These are phyloP conservation scores for Argyra leucocephala DNA, from an alignment of 2,888 invertebrate genomes.

Conservation along the genomic window DNA sequence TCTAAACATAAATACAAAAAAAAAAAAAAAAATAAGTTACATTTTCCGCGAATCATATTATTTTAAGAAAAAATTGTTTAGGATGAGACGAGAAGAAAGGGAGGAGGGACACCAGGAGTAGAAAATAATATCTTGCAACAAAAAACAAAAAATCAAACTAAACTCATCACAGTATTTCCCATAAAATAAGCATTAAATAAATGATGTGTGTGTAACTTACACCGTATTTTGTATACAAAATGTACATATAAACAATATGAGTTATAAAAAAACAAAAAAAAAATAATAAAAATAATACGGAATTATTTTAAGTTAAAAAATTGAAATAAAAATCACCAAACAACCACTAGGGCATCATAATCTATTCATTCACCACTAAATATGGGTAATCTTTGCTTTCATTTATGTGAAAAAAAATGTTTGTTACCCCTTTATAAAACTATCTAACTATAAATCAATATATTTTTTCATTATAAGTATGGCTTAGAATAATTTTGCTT, in stretches of 20 bases:
- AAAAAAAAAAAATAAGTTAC: neutral
- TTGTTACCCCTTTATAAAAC: too few relatives aligned
- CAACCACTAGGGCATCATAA: neutral
- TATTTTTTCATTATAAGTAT: too few relatives aligned
- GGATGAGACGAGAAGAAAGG: neutral
- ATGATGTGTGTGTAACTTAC: neutral
- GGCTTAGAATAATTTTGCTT: too few relatives aligned
- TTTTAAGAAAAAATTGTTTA: neutral
- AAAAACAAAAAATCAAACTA: neutral
- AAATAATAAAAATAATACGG: neutral
- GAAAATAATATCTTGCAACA: neutral
- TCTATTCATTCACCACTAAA: too few relatives aligned
- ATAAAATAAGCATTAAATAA: neutral
- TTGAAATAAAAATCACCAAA: neutral
- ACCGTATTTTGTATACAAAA: neutral
- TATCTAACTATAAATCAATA: too few relatives aligned
- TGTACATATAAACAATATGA: neutral
- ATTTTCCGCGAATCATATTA: slow-evolving; percentile 1
- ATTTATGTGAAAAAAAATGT: too few relatives aligned
- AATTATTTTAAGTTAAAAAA: too few relatives aligned
- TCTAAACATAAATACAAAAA: neutral
- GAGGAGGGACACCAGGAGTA: neutral
- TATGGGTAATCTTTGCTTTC: too few relatives aligned
- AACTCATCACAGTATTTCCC: neutral
- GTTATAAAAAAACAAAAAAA: neutral